A percentile compares a stretch with the other conserved stretches of the same genome.
Evolutionary conservation across 64 coral and sea anemone genomes (phyloP).

Genomic region (Montipora foliosa): DNA sequence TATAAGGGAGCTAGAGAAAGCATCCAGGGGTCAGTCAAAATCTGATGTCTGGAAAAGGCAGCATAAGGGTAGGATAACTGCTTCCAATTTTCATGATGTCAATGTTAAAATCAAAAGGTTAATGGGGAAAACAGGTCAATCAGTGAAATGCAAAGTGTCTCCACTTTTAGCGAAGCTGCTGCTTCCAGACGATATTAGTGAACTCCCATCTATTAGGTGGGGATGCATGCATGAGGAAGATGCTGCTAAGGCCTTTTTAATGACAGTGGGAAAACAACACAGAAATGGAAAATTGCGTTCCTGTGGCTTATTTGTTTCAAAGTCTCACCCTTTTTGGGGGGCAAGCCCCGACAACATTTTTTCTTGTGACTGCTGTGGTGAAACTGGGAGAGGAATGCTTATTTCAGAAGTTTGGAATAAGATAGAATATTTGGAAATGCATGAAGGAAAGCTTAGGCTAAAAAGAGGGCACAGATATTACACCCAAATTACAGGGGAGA

Average conservation of each 20-base stretch:
- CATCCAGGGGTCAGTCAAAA: slow-evolving; percentile 41
- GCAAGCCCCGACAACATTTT: slow-evolving; percentile 45
- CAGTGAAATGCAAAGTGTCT: slow-evolving; percentile 23
- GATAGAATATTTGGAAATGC: slow-evolving; percentile 52
- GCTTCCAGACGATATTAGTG: slow-evolving; percentile 7
- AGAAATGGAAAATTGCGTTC: neutral
- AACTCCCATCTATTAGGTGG: slow-evolving; percentile 75
- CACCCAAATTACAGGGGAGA: slow-evolving; percentile 52
- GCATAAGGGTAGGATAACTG: slow-evolving; percentile 63
- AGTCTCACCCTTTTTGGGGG: slow-evolving; percentile 22
- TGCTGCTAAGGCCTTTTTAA: slow-evolving; percentile 60
- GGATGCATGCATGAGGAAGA: slow-evolving; percentile 33
- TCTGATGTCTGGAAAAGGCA: slow-evolving; percentile 48
- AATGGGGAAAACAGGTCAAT: slow-evolving; percentile 49
- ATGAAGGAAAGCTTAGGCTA: slow-evolving; percentile 47
- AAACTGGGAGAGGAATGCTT: slow-evolving; percentile 11
- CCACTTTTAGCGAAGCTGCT: slow-evolving; percentile 43
- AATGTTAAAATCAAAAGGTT: slow-evolving; percentile 26
- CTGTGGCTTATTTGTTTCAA: slow-evolving; percentile 25
- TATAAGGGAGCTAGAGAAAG: slow-evolving; percentile 71
- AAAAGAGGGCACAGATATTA: slow-evolving; percentile 61
- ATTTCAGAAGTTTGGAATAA: slow-evolving; percentile 39
- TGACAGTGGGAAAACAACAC: slow-evolving; percentile 22
- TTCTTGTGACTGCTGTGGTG: slow-evolving; percentile 39
- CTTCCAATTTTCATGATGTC: slow-evolving; percentile 49